These are phyloP conservation scores for Lasioglossum leucozonium DNA, from an alignment of 2,888 invertebrate genomes.

Conservation along the genomic window DNA sequence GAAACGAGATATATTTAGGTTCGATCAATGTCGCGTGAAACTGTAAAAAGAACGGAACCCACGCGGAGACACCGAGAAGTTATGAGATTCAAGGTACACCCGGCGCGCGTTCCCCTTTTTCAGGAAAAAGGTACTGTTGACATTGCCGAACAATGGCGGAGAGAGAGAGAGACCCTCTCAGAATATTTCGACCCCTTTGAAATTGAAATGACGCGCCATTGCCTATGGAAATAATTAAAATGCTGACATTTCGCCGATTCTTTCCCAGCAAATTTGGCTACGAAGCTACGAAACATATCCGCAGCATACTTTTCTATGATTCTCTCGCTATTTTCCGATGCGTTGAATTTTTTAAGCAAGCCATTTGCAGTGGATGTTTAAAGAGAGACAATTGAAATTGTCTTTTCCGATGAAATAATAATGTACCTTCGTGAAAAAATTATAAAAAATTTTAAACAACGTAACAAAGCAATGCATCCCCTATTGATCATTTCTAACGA, in stretches of 20 bases:
- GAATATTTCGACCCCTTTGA: conserved; percentile 31
- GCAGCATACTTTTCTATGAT: neutral
- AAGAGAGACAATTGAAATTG: neutral
- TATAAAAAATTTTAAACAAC: too few relatives aligned
- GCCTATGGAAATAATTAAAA: conserved; percentile 27
- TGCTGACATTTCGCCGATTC: neutral
- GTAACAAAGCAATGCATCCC: too few relatives aligned
- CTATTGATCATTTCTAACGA: too few relatives aligned
- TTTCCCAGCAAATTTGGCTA: neutral
- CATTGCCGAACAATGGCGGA: conserved; percentile 29
- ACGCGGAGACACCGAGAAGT: neutral
- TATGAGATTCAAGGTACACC: neutral
- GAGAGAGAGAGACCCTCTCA: neutral
- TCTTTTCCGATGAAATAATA: too few relatives aligned
- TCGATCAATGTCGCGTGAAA: conserved; percentile 67
- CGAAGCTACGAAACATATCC: neutral
- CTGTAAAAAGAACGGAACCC: conserved; percentile 47
- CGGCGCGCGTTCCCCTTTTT: neutral
- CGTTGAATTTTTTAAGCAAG: neutral
- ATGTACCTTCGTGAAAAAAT: too few relatives aligned
- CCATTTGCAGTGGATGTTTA: neutral
- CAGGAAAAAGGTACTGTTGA: conserved; percentile 27
- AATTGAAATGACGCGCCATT: conserved; percentile 12
- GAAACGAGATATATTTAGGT: conserved; percentile 49
- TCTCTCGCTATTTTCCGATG: neutral